Conservation (phyloP, 2,113 vertebrate species). For the Amphiprion ocellaris region DNA sequence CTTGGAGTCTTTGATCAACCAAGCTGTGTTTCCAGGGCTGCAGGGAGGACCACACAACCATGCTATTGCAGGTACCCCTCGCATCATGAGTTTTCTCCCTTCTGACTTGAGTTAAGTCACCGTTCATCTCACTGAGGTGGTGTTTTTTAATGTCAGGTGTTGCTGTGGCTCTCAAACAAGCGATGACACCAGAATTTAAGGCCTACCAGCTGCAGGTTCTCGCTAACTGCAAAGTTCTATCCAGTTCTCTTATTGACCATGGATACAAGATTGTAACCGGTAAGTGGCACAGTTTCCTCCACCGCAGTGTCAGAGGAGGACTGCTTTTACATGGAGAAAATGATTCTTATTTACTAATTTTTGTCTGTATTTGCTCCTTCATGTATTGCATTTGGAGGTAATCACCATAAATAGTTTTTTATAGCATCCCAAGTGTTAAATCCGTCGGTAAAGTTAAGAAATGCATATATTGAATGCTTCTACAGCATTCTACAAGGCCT, state of each 20-base stretch:
- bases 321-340: not conserved
- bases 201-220: constrained; percentile 93
- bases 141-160: constrained; percentile 85
- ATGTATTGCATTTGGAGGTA: no score
- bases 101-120: not conserved
- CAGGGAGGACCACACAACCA: constrained; percentile 99
- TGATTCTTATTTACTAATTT: no score
- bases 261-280: constrained; percentile 95
- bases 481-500: no score
- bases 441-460: no score
- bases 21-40: constrained; percentile 96
- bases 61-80: constrained; percentile 91
- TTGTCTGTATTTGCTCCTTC: no score
- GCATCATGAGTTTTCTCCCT: not conserved
- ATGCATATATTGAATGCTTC: no score
- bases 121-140: not conserved
- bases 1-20: constrained; percentile 93
- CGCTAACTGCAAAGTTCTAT: constrained; percentile 89
- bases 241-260: constrained; percentile 80
- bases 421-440: no score
- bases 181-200: constrained; percentile 92
- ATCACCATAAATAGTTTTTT: no score
- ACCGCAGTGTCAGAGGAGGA: not conserved
- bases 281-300: constrained; percentile 49
- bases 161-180: constrained; percentile 93